These are phyloP conservation scores for Anneissia japonica DNA, from an alignment of 35 echinoderm and acorn worm genomes.

Conservation along the genomic window DNA sequence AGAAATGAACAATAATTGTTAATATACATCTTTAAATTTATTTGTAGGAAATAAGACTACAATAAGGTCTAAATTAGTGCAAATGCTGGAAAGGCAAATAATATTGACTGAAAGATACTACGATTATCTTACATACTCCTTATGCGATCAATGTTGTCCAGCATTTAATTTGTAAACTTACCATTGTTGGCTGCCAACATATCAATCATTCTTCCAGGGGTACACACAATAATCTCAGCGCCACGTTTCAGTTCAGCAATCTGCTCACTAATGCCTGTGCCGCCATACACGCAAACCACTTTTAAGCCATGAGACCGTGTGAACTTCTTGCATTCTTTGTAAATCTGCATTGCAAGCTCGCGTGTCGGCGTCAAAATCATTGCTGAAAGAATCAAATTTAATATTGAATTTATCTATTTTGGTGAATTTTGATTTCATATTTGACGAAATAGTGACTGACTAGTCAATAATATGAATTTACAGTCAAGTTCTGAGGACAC, in stretches of 20 bases:
- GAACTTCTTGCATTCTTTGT: conserved; percentile 82
- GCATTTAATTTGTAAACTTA: conserved; percentile 14
- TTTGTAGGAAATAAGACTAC: too few relatives aligned
- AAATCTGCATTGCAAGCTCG: conserved; percentile 91
- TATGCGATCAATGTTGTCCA: background rate
- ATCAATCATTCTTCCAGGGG: conserved; percentile 94
- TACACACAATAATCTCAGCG: conserved; percentile 94
- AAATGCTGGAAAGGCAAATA: too few relatives aligned
- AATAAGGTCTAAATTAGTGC: background rate
- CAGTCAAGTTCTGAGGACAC: too few relatives aligned
- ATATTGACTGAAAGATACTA: too few relatives aligned
- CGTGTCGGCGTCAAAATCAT: conserved; percentile 92
- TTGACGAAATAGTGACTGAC: too few relatives aligned
- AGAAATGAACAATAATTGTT: too few relatives aligned
- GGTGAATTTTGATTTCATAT: too few relatives aligned
- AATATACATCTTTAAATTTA: too few relatives aligned
- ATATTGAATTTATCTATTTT: too few relatives aligned
- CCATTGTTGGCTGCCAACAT: conserved; percentile 94
- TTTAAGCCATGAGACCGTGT: conserved; percentile 59
- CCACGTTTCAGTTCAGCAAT: conserved; percentile 95
- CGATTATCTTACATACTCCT: too few relatives aligned
- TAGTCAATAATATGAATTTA: too few relatives aligned
- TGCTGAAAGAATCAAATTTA: too few relatives aligned
- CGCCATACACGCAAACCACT: conserved; percentile 83
- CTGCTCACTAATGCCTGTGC: conserved; percentile 98